These are phyloP conservation scores for Catostylus mosaicus DNA, from an alignment of 30 jellyfish, hydroid and myxozoan species.

Conservation along the genomic window DNA sequence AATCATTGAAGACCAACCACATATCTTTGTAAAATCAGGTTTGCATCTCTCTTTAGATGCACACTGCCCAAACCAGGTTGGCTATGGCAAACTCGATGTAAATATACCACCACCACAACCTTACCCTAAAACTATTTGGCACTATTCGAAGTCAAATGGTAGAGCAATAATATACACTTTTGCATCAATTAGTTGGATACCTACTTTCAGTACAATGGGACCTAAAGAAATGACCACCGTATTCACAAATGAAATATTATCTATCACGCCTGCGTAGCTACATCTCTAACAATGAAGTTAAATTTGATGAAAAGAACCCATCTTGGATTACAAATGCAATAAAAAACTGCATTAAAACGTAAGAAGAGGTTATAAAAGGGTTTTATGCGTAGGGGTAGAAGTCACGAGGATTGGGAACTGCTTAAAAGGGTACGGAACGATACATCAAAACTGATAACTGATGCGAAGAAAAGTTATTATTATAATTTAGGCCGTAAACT, in stretches of 20 bases:
- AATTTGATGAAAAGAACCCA: neutral
- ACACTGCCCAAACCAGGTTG: conserved; percentile 37
- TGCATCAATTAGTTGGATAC: neutral
- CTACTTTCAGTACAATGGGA: neutral
- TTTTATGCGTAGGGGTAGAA: conserved; percentile 10
- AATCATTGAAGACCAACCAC: conserved; percentile 23
- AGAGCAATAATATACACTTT: neutral
- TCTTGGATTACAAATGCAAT: conserved; percentile 23
- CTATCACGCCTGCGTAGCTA: neutral
- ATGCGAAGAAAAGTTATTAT: conserved; percentile 8
- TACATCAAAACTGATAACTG: conserved; percentile 16
- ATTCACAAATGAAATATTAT: neutral
- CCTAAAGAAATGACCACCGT: conserved; percentile 12
- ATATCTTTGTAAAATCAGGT: conserved; percentile 26
- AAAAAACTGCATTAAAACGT: conserved; percentile 16
- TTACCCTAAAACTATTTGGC: conserved; percentile 24
- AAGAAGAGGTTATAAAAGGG: neutral
- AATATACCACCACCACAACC: too few relatives aligned
- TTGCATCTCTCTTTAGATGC: conserved; percentile 32
- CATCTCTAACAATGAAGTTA: neutral
- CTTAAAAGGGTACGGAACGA: conserved; percentile 19
- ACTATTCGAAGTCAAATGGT: conserved; percentile 26
- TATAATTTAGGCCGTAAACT: too few relatives aligned
- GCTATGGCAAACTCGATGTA: conserved; percentile 24
- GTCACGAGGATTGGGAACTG: conserved; percentile 31